Evolutionary conservation across 2,113 vertebrate species (phyloP).

Genomic region (Corydoras maculifer): DNA sequence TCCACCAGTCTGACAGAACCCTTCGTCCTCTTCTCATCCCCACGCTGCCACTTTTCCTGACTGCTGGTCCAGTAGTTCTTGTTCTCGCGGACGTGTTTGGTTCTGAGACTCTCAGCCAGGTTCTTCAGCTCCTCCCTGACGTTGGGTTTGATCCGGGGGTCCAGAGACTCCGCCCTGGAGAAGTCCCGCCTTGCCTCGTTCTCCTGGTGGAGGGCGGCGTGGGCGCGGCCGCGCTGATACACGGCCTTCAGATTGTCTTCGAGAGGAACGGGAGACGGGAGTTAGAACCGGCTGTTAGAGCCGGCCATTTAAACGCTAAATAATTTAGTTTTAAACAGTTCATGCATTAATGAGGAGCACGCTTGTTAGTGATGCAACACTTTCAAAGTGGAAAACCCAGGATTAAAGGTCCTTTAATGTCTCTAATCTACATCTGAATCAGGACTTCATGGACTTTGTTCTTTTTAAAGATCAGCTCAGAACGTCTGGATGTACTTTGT

Average conservation of each 20-base stretch:
- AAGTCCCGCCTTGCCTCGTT: conserved; percentile 64
- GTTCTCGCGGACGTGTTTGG: conserved; percentile 56
- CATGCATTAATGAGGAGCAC: background rate
- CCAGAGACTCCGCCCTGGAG: conserved; percentile 58
- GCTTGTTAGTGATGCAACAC: too few relatives aligned
- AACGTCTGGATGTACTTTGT: too few relatives aligned
- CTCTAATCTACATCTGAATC: too few relatives aligned
- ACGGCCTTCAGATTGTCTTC: conserved; percentile 74
- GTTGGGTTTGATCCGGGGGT: conserved; percentile 60
- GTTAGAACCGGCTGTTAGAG: conserved; percentile 4
- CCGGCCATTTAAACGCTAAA: conserved; percentile 39
- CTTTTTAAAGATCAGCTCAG: too few relatives aligned
- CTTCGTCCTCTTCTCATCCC: conserved; percentile 31
- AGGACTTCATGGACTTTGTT: too few relatives aligned
- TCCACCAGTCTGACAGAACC: background rate
- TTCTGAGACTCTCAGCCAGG: conserved; percentile 63
- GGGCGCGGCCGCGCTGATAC: conserved; percentile 72
- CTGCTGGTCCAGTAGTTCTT: conserved; percentile 67
- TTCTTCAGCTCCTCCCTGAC: conserved; percentile 68
- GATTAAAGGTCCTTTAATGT: too few relatives aligned
- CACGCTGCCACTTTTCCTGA: conserved; percentile 54
- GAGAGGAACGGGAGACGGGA: background rate
- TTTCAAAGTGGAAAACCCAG: too few relatives aligned
- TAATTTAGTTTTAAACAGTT: conserved; percentile 54
- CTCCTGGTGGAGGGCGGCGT: conserved; percentile 67